Evolutionary conservation across 1,140 invertebrate genomes (phyloP).

Genomic region (Lethocerus indicus): DNA sequence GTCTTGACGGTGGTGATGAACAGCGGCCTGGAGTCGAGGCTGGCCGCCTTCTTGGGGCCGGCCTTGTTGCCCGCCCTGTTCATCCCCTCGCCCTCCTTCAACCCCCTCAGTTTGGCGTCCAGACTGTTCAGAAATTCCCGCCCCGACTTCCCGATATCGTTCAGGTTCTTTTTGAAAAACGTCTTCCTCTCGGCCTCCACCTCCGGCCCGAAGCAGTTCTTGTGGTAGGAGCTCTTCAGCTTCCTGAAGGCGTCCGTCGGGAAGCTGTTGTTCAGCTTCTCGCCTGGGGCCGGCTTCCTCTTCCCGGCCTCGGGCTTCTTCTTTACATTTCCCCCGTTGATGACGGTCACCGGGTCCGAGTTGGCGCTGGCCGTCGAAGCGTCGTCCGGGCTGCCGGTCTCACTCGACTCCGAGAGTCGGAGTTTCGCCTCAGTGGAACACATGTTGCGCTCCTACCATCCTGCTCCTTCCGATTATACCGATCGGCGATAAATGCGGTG

Average conservation of each 20-base stretch:
- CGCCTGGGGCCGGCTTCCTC: background rate
- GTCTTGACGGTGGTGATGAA: constrained; percentile 63
- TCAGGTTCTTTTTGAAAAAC: constrained; percentile 1
- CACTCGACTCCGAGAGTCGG: background rate
- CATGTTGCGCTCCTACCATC: too few relatives aligned
- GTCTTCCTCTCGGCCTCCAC: constrained; percentile 6
- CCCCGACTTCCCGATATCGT: constrained; percentile 20
- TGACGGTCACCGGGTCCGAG: constrained; percentile 2
- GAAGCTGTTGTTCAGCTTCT: background rate
- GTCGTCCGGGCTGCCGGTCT: background rate
- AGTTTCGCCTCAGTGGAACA: too few relatives aligned
- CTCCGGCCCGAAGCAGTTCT: constrained; percentile 2
- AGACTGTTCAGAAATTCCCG: constrained; percentile 43
- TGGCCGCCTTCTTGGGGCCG: background rate
- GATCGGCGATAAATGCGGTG: too few relatives aligned
- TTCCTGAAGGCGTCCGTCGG: constrained; percentile 24
- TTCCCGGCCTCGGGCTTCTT: background rate
- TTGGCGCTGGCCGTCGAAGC: constrained; percentile 1
- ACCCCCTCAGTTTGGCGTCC: constrained; percentile 40
- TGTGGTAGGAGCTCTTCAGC: constrained; percentile 19
- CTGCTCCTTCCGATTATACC: too few relatives aligned
- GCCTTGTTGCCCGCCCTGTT: background rate
- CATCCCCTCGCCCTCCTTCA: constrained; percentile 28
- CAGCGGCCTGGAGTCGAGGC: constrained; percentile 17
- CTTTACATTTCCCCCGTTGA: constrained; percentile 3